phyloP scores from a whole-genome alignment of 2,797 vertebrate species.

The Antrozous pallidus region DNA sequence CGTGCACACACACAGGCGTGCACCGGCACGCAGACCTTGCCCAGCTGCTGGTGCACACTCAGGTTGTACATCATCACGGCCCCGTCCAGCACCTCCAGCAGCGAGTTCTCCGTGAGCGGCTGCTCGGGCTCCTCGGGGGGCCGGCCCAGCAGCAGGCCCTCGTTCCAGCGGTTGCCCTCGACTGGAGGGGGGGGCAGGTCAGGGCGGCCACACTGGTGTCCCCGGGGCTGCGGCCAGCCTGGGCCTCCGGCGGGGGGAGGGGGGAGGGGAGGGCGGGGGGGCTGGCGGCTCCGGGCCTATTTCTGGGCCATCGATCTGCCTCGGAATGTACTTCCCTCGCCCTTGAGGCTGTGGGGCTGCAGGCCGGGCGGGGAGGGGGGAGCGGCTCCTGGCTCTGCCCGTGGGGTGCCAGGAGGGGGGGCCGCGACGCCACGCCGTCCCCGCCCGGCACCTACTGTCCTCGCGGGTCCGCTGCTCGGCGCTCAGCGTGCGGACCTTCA shows the following conservation, averaged over 20 bases:
- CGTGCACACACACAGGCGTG: rapidly evolving
- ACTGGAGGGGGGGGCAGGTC: constrained; percentile 81
- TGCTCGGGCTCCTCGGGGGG: constrained; percentile 92
- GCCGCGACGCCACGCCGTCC: rapidly evolving
- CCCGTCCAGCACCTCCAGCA: constrained; percentile 95
- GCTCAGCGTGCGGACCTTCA: constrained; percentile 92
- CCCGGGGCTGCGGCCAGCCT: background rate
- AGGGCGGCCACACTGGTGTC: background rate
- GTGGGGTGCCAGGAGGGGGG: rapidly evolving
- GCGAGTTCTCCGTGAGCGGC: constrained; percentile 93
- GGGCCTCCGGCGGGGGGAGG: background rate
- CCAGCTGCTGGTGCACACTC: constrained; percentile 98
- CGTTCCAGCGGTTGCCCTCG: constrained; percentile 93
- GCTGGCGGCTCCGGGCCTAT: background rate
- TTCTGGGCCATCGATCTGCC: constrained; percentile 44
- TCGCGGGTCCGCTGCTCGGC: constrained; percentile 95
- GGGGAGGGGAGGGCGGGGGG: background rate
- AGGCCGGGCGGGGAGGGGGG: background rate
- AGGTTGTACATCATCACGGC: constrained; percentile 99
- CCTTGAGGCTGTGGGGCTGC: constrained; percentile 27
- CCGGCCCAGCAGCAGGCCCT: constrained; percentile 94
- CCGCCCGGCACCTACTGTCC: constrained; percentile 90
- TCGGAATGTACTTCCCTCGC: background rate
- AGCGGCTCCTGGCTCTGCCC: background rate
- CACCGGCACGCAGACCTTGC: constrained; percentile 86